Evolutionary conservation across 2,888 invertebrate species (phyloP).

Genomic region (Phaedon cochleariae): DNA sequence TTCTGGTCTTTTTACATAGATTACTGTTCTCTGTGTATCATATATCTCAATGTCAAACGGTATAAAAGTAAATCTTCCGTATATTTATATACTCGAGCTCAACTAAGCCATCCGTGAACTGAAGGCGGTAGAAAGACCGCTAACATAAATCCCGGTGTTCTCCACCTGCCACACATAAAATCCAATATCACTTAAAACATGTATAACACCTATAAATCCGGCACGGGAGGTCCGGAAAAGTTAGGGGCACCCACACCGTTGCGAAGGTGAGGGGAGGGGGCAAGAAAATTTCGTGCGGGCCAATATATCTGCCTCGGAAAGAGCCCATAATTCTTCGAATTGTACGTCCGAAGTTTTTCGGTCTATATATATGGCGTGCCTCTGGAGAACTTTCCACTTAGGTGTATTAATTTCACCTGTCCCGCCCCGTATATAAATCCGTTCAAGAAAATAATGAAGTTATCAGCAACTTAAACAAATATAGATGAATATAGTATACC

Average conservation of each 20-base stretch:
- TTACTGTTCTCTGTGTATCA: too few relatives aligned
- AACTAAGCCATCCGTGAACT: constrained; percentile 21
- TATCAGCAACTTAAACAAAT: constrained; percentile 8
- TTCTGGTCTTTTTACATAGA: too few relatives aligned
- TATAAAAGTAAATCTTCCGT: background rate
- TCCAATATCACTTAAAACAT: constrained; percentile 38
- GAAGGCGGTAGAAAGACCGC: constrained; percentile 3
- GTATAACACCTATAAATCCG: constrained; percentile 35
- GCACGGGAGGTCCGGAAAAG: constrained; percentile 12
- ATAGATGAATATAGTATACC: too few relatives aligned
- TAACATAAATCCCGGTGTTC: constrained; percentile 25
- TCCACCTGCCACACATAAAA: constrained; percentile 28
- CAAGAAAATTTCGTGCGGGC: constrained; percentile 9
- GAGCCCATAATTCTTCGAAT: constrained; percentile 35
- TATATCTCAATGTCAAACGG: too few relatives aligned
- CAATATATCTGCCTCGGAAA: constrained; percentile 37
- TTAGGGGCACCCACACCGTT: background rate
- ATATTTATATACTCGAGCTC: background rate
- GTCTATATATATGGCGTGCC: constrained; percentile 17
- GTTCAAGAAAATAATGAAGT: constrained; percentile 26
- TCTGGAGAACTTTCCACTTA: constrained; percentile 32
- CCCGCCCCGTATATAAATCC: constrained; percentile 9
- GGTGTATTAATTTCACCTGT: constrained; percentile 30
- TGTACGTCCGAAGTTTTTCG: constrained; percentile 36
- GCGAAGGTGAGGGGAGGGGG: background rate